Evolutionary conservation across 2,797 vertebrate genomes (phyloP).

Genomic region (Gambelia wislizenii): DNA sequence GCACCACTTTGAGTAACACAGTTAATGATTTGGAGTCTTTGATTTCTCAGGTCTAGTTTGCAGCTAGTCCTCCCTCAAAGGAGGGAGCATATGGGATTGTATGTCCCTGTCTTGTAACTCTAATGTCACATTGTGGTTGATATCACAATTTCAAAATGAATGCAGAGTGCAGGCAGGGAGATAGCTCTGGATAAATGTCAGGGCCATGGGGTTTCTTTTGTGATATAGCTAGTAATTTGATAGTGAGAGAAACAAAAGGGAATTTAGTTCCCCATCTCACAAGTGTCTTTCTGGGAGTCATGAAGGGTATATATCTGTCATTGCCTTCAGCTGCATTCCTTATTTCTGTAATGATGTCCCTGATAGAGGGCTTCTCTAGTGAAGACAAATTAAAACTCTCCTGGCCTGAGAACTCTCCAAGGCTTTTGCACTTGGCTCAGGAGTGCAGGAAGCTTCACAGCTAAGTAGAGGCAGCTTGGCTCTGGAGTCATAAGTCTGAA

Average conservation of each 20-base stretch:
- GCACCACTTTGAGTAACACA: no score
- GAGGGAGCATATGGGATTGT: neutral
- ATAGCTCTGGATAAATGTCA: neutral
- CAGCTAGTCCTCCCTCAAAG: neutral
- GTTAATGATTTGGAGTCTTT: neutral
- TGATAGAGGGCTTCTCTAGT: neutral
- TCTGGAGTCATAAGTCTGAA: no score
- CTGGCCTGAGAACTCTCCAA: no score
- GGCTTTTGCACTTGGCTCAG: no score
- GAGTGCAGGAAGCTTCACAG: no score
- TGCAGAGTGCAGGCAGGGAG: no score
- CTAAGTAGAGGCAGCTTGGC: no score
- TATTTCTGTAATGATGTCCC: neutral
- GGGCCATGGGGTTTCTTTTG: neutral
- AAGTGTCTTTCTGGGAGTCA: neutral
- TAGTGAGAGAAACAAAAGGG: neutral
- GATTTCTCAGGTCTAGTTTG: neutral
- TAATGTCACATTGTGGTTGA: neutral
- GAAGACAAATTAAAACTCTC: no score
- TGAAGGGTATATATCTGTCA: neutral
- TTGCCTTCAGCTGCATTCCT: neutral
- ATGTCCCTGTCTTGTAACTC: no score
- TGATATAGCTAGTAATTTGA: neutral
- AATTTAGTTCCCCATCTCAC: neutral
- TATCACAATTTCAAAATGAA: neutral